phyloP scores from a whole-genome alignment of 2,113 vertebrate genomes.

The Nothobranchius furzeri region DNA sequence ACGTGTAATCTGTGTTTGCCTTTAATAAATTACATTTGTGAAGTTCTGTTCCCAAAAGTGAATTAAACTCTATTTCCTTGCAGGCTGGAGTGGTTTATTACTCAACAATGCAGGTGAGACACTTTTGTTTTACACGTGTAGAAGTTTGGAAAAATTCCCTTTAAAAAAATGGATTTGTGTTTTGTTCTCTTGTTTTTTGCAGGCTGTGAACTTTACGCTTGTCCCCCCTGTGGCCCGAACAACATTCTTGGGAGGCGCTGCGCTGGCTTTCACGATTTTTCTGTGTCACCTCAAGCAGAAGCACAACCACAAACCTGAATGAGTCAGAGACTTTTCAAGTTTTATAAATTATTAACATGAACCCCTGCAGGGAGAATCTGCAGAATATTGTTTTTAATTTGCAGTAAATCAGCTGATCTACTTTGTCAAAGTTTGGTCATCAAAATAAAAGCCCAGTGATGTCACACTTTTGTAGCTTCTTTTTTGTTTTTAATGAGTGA shows the following conservation, averaged over 20 bases:
- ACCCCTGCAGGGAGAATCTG: neutral
- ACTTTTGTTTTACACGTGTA: neutral
- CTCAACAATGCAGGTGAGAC: conserved; percentile 80
- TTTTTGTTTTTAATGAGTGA: too few species aligned
- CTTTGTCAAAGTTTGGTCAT: too few species aligned
- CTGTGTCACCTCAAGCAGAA: conserved; percentile 78
- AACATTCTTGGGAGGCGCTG: conserved; percentile 74
- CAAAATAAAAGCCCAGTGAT: too few species aligned
- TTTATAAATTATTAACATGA: neutral
- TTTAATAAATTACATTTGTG: too few species aligned
- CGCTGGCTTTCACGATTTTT: conserved; percentile 77
- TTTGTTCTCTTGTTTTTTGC: neutral
- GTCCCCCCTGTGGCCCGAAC: conserved; percentile 79
- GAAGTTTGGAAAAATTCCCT: neutral
- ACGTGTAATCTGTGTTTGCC: too few species aligned
- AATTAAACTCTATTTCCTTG: too few species aligned
- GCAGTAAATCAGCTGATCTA: too few species aligned
- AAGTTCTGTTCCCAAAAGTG: neutral
- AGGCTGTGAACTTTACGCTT: conserved; percentile 80
- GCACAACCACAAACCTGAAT: conserved; percentile 24
- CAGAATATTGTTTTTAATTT: too few species aligned
- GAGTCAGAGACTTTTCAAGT: conserved; percentile 20
- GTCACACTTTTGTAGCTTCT: too few species aligned
- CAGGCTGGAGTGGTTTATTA: conserved; percentile 80
- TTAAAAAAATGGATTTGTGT: neutral